These are phyloP conservation scores for Drosophila mulleri DNA, from an alignment of 2,888 invertebrate species.

Conservation along the genomic window DNA sequence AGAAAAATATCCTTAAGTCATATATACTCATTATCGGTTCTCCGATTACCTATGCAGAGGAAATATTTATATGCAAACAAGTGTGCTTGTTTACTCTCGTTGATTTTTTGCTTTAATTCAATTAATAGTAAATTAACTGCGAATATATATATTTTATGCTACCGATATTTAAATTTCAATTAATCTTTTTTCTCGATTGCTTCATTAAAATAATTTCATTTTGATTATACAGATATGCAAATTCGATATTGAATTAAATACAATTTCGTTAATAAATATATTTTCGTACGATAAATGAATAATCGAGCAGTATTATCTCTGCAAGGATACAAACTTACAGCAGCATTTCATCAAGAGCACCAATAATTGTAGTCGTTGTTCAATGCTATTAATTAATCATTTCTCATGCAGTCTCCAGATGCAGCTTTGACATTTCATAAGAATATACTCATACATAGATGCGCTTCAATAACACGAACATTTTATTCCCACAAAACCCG, in stretches of 20 bases:
- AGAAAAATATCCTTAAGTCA: slow-evolving; percentile 17
- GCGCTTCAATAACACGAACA: slow-evolving; percentile 15
- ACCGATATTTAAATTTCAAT: neutral
- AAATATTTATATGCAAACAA: neutral
- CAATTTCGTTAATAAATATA: neutral
- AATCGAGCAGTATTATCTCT: neutral
- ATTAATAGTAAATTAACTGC: neutral
- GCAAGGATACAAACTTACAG: slow-evolving; percentile 10
- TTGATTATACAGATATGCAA: neutral
- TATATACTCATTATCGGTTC: slow-evolving; percentile 17
- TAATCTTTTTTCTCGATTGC: neutral
- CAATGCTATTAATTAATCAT: slow-evolving; percentile 17
- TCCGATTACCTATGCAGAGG: slow-evolving; percentile 29
- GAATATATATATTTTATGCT: neutral
- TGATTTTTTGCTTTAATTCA: neutral
- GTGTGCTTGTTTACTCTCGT: neutral
- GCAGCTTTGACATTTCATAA: slow-evolving; percentile 7
- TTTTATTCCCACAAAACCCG: neutral
- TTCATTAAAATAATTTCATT: neutral
- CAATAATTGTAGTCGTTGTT: slow-evolving; percentile 3
- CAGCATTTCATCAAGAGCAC: slow-evolving; percentile 30
- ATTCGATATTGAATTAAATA: neutral
- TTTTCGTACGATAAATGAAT: neutral
- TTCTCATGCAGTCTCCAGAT: slow-evolving; percentile 5
- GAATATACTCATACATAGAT: slow-evolving; percentile 10